Base-by-base conservation (phyloP, 2,113 vertebrate genomes). In the Todiramphus chloris region DNA sequence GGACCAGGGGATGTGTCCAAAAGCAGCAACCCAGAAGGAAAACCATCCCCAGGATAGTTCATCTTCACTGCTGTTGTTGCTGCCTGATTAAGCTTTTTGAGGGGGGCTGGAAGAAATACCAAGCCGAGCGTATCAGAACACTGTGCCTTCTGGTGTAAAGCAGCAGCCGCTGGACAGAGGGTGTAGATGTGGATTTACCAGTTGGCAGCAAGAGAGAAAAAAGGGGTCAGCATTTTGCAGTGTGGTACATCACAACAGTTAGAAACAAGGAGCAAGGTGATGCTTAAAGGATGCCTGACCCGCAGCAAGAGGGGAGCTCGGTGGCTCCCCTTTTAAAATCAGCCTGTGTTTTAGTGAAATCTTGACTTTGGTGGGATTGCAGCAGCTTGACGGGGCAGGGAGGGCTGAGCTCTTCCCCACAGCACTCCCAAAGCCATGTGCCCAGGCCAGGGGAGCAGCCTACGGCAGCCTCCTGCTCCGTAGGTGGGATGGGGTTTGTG, bases 401-500 rank as follows among this genome's bases (percentile, higher is more conserved):
- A 64, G 59, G 63, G 53, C 23, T 11, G 8, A 50, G 43, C 48
- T 30, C 28, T 33, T 48, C 60, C 66, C 56, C 6, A 3, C n/a
- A 19, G 60, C 28, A 0, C 30, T 55, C n/a, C 55, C n/a, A 43
- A 33, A 46, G 53, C 43, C 48, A 2, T 4, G 73, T 4, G 82
- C 3, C 37, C 46, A 69, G 63, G 16, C 46, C 46, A n/a, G 7
- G 10, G 43, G 35, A 64, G 64, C 82, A 46, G 55, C 0, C 4
- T 14, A 10, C 0, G 0, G 53, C 5, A 4, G 46, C 39, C 2
- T 0, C 41, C 11, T 5, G 51, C 20, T 72, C 58, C 0, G 0
- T 9, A 1, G 15, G 17, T 44, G 75, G 50, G 44, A 18, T 51
- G 70, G 56, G 55, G 8, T 82, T 48, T 62, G 30, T 51, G 48